A percentile compares a stretch with the other conserved stretches of the same genome.
Conservation (phyloP, 2,888 invertebrate species). For the Pomacea canaliculata region DNA sequence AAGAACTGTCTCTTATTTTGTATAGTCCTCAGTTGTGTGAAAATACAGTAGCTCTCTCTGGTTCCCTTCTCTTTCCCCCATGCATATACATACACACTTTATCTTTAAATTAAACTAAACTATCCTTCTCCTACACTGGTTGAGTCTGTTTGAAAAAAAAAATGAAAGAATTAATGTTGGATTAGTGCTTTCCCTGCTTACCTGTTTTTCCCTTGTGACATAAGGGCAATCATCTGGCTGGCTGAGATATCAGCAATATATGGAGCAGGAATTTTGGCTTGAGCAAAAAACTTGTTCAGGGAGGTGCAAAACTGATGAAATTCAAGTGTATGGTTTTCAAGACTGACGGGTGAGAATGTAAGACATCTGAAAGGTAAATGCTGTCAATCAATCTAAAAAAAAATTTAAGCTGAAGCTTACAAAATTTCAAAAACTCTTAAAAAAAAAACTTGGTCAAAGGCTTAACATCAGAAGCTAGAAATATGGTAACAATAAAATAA, state of each 20-base stretch:
- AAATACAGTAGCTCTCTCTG: not conserved
- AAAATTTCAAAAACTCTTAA: too few relatives aligned
- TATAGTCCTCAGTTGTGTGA: too few relatives aligned
- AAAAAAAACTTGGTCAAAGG: too few relatives aligned
- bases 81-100: not conserved
- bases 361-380: conserved; percentile 12
- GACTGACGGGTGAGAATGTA: conserved; percentile 13
- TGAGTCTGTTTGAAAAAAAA: too few relatives aligned
- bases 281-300: conserved; percentile 14
- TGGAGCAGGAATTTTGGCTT: conserved; percentile 1
- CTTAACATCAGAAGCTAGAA: too few relatives aligned
- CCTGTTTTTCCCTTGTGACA: conserved; percentile 14
- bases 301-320: conserved; percentile 4
- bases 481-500: too few relatives aligned
- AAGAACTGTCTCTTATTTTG: too few relatives aligned
- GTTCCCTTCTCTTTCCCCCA: not conserved
- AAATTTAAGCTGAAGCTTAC: too few relatives aligned
- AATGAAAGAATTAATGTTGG: too few relatives aligned
- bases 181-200: not conserved
- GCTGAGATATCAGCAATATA: not conserved
- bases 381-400: too few relatives aligned
- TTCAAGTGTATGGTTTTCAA: conserved; percentile 2
- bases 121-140: not conserved
- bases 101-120: too few relatives aligned
- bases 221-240: conserved; percentile 16